Conservation (phyloP, 1,140 invertebrate genomes). For the Andrena cerasifolii region DNA sequence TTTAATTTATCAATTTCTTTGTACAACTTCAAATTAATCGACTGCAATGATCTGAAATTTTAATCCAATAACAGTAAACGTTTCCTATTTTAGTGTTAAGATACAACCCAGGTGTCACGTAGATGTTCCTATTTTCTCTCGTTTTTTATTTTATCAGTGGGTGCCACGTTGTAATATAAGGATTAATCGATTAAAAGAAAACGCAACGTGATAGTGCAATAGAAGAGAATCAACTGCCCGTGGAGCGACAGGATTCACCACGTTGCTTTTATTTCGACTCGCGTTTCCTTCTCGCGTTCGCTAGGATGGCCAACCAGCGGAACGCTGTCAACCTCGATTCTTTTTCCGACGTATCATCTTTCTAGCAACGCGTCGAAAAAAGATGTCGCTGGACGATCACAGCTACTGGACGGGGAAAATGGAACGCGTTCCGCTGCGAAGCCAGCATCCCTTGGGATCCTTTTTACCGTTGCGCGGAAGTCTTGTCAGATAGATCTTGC, state of each 20-base stretch:
- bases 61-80: no score
- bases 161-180: no score
- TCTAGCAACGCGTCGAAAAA: constrained; percentile 25
- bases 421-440: constrained; percentile 33
- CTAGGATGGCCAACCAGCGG: neutral
- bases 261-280: constrained; percentile 18
- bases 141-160: no score
- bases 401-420: constrained; percentile 42
- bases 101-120: no score
- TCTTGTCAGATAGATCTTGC: constrained; percentile 21
- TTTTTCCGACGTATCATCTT: constrained; percentile 45
- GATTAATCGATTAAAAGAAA: neutral
- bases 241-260: neutral
- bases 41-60: no score
- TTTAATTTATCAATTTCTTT: no score
- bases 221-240: neutral
- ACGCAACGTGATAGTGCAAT: neutral
- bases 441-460: constrained; percentile 23
- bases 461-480: constrained; percentile 38
- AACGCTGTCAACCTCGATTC: constrained; percentile 18
- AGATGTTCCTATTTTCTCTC: no score
- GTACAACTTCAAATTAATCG: no score
- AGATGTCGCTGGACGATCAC: constrained; percentile 40
- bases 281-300: neutral
- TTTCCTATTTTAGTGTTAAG: no score